These are phyloP conservation scores for Dendrocopos noguchii DNA, from an alignment of 2,113 vertebrate species.

Conservation along the genomic window DNA sequence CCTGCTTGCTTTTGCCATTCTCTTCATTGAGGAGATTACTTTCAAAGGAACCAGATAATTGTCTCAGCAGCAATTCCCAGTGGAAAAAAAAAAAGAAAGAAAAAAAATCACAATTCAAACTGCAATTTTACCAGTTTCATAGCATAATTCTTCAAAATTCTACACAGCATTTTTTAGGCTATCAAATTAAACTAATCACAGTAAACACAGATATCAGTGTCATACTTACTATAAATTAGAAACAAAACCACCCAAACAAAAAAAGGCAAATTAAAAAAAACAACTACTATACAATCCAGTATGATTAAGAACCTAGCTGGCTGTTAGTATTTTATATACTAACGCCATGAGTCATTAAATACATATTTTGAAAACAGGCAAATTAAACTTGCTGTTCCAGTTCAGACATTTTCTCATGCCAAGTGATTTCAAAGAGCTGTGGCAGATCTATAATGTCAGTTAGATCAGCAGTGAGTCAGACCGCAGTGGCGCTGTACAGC, in stretches of 20 bases:
- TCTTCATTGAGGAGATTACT: slow-evolving; percentile 75
- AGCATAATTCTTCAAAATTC: neutral
- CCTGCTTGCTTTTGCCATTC: slow-evolving; percentile 61
- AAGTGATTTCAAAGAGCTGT: neutral
- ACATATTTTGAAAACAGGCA: neutral
- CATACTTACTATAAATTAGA: neutral
- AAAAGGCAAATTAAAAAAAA: neutral
- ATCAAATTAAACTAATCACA: neutral
- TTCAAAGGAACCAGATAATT: slow-evolving; percentile 81
- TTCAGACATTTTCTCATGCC: neutral
- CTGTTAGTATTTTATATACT: neutral
- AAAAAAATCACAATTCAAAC: neutral
- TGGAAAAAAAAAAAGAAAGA: neutral
- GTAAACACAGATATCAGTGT: neutral
- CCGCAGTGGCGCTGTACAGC: neutral
- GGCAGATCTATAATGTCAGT: neutral
- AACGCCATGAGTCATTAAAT: neutral
- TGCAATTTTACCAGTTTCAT: neutral
- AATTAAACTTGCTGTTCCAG: neutral
- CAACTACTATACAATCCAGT: neutral
- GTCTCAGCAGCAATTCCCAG: neutral
- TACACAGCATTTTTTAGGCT: neutral
- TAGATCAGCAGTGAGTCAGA: neutral
- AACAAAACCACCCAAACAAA: neutral
- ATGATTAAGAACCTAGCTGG: neutral